Evolutionary conservation across 2,797 vertebrate genomes (phyloP).

Genomic region (Cryptoblepharus egeriae): DNA sequence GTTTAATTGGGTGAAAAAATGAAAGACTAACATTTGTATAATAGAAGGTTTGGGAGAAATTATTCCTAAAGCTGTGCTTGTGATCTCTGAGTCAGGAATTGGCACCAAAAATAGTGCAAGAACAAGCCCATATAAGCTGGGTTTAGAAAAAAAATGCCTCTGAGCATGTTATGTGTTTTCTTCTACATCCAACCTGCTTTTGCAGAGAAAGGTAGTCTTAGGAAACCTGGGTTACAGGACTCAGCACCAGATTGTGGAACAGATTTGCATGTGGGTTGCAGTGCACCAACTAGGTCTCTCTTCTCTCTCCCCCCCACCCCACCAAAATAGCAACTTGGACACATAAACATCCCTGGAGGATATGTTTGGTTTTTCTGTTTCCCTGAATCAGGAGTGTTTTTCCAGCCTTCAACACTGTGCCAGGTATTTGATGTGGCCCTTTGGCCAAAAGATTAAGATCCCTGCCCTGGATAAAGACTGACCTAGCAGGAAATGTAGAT

Average conservation of each 20-base stretch:
- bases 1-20: background rate
- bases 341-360: background rate
- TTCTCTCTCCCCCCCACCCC: background rate
- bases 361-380: background rate
- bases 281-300: background rate
- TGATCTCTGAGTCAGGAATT: background rate
- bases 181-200: background rate
- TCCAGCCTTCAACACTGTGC: too few relatives aligned
- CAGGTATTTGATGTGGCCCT: too few relatives aligned
- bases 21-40: background rate
- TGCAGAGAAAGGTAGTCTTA: background rate
- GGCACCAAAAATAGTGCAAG: background rate
- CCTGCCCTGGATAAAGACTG: background rate
- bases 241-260: background rate
- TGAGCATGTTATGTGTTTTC: background rate
- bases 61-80: background rate
- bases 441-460: too few relatives aligned
- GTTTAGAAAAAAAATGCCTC: background rate
- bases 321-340: background rate
- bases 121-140: background rate
- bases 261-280: constrained; percentile 1
- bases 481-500: background rate
- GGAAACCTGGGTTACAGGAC: background rate
- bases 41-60: background rate
- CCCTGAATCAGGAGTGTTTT: background rate